A percentile compares a stretch with the other conserved stretches of the same genome.
Conservation (phyloP, 1,140 invertebrate species). For the Microplitis demolitor region DNA sequence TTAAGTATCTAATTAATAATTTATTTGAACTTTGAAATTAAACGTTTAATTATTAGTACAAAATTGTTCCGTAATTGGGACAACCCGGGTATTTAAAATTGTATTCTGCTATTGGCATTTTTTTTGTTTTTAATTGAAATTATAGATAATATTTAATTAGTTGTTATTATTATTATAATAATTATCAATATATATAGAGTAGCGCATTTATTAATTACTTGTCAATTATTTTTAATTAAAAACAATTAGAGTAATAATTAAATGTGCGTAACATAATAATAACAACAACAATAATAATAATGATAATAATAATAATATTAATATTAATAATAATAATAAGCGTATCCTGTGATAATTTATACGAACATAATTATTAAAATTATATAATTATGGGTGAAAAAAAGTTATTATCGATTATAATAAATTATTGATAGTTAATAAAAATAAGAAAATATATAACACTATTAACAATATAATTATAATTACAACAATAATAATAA, state of each 20-base stretch:
- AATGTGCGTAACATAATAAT: neutral
- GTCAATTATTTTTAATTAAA: constrained; percentile 1
- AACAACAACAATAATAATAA: too few relatives aligned
- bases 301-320: too few relatives aligned
- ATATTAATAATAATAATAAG: constrained; percentile 26
- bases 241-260: neutral
- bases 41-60: too few relatives aligned
- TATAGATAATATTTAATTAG: neutral
- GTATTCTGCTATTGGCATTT: too few relatives aligned
- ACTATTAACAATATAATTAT: neutral
- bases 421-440: too few relatives aligned
- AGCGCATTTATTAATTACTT: neutral
- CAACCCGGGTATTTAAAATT: too few relatives aligned
- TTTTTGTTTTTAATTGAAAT: too few relatives aligned
- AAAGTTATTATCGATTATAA: neutral
- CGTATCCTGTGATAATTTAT: constrained; percentile 39
- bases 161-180: too few relatives aligned
- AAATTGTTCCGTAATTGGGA: too few relatives aligned
- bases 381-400: neutral
- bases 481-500: neutral
- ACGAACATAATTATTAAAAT: constrained; percentile 23
- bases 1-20: too few relatives aligned
- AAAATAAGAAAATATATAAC: neutral
- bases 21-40: too few relatives aligned
- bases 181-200: neutral